phyloP scores from a whole-genome alignment of 2,113 vertebrate genomes.

The Lophochroa leadbeateri region DNA sequence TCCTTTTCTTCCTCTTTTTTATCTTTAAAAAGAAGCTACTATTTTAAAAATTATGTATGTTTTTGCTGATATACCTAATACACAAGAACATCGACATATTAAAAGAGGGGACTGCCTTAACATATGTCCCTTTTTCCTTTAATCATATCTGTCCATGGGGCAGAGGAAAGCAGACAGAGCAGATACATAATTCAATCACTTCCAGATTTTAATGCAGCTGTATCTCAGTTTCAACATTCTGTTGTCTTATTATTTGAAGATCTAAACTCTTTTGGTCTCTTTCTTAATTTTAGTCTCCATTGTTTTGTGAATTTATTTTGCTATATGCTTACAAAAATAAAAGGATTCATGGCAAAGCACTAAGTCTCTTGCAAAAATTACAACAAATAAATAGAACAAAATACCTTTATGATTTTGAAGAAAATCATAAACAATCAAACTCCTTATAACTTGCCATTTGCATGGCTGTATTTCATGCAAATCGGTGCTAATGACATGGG shows the following conservation, averaged over 20 bases:
- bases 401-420: not conserved
- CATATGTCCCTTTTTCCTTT: not conserved
- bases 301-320: not conserved
- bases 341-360: not conserved
- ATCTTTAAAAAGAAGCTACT: not conserved
- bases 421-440: not conserved
- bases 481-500: not conserved
- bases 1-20: not conserved
- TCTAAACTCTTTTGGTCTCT: not conserved
- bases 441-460: not conserved
- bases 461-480: not conserved
- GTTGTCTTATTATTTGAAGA: not conserved
- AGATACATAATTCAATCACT: not conserved
- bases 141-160: not conserved
- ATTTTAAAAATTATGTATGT: not conserved
- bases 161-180: not conserved
- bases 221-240: not conserved
- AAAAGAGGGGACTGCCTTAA: not conserved
- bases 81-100: not conserved
- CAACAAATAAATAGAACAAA: not conserved
- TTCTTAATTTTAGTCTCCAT: not conserved
- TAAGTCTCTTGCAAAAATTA: not conserved
- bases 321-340: not conserved
- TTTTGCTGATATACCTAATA: not conserved
- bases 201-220: not conserved